Conservation (phyloP, 2,888 invertebrate species). For the Hedya salicella region DNA sequence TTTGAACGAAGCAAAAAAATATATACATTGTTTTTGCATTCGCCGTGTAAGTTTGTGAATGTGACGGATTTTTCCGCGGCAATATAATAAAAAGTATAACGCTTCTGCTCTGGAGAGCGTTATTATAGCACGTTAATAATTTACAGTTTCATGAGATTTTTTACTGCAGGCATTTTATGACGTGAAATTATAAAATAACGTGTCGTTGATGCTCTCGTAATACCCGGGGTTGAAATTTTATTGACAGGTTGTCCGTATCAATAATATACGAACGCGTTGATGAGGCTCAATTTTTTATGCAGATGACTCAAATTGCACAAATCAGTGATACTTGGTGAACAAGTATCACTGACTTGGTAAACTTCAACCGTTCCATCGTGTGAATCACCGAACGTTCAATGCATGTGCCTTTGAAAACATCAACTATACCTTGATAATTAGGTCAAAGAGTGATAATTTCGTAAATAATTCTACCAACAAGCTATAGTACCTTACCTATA, state of each 20-base stretch:
- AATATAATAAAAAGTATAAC: conserved; percentile 9
- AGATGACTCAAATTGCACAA: not conserved
- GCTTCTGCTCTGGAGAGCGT: conserved; percentile 3
- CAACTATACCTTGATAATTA: too few species aligned
- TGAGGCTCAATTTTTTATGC: not conserved
- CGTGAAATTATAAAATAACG: conserved; percentile 7
- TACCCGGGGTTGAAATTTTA: not conserved
- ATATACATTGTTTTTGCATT: conserved; percentile 16
- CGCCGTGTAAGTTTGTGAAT: conserved; percentile 19
- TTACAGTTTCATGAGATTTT: conserved; percentile 13
- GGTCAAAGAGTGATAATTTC: too few species aligned
- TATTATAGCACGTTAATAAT: conserved; percentile 10
- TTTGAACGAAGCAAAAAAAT: conserved; percentile 35
- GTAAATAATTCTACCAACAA: too few species aligned
- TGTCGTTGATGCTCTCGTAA: not conserved
- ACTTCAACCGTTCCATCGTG: too few species aligned
- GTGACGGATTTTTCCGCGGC: conserved; percentile 12
- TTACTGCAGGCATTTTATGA: conserved; percentile 2
- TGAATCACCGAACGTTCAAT: too few species aligned
- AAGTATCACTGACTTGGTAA: too few species aligned
- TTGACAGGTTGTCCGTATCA: not conserved
- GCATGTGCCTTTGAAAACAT: too few species aligned
- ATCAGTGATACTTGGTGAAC: too few species aligned
- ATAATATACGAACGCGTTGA: too few species aligned
- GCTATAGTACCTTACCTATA: too few species aligned